Evolutionary conservation across 2,888 invertebrate genomes (phyloP).

Genomic region (Agrilus cyanescens): DNA sequence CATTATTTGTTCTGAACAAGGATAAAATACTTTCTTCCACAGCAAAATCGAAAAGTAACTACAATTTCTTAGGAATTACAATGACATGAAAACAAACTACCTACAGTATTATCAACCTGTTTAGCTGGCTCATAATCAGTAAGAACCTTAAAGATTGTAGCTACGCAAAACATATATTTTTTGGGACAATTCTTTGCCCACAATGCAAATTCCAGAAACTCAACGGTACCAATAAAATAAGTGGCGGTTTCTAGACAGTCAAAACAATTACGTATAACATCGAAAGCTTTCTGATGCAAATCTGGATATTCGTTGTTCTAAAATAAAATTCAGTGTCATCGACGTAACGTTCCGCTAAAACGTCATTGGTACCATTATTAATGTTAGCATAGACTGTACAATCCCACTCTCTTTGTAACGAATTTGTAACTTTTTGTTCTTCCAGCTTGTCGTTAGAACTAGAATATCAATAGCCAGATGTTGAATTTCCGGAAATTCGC

Average conservation of each 20-base stretch:
- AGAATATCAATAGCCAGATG: slow-evolving; percentile 3
- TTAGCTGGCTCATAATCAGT: background rate
- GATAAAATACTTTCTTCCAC: slow-evolving; percentile 11
- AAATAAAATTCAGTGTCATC: no score
- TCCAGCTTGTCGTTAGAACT: slow-evolving; percentile 4
- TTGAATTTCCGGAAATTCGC: slow-evolving; percentile 4
- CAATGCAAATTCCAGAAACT: slow-evolving; percentile 9
- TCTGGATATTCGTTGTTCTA: slow-evolving; percentile 3
- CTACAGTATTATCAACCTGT: no score
- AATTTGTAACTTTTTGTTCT: slow-evolving; percentile 2
- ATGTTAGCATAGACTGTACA: slow-evolving; percentile 3
- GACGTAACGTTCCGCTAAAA: no score
- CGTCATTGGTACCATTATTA: background rate
- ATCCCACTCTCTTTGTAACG: slow-evolving; percentile 1
- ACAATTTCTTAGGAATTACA: background rate
- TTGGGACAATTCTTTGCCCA: slow-evolving; percentile 9
- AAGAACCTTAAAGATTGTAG: slow-evolving; percentile 6
- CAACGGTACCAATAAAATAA: slow-evolving; percentile 7
- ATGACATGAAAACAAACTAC: no score
- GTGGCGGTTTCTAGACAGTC: slow-evolving; percentile 6
- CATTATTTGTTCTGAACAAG: slow-evolving; percentile 8
- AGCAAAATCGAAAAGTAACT: slow-evolving; percentile 10
- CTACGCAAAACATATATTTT: slow-evolving; percentile 6
- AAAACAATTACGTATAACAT: slow-evolving; percentile 5
- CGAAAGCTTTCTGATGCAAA: slow-evolving; percentile 7